Conservation (phyloP, 2,797 vertebrate species). For the Oreochromis grahami region DNA sequence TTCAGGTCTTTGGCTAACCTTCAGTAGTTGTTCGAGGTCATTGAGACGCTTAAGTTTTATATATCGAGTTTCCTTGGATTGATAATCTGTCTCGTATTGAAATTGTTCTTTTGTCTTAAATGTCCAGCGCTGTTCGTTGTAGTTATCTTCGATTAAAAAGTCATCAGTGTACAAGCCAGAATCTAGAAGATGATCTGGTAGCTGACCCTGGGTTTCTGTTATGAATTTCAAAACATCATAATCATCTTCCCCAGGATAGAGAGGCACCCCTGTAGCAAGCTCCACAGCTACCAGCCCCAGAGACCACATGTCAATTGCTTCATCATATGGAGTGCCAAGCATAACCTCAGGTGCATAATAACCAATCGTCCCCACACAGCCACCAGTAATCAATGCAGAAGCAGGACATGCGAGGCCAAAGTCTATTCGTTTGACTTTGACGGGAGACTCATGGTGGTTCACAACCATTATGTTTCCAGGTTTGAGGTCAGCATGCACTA, state of each 20-base stretch:
- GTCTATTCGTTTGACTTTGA: not conserved
- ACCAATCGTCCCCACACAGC: not conserved
- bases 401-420: not conserved
- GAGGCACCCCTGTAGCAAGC: not conserved
- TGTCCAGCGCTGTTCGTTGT: not conserved
- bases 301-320: not conserved
- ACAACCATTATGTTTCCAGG: not conserved
- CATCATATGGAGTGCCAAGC: not conserved
- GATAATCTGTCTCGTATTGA: not conserved
- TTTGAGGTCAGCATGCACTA: not conserved
- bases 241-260: not conserved
- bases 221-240: not conserved
- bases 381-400: not conserved
- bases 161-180: not conserved
- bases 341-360: not conserved
- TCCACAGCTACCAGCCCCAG: not conserved
- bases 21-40: not conserved
- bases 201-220: not conserved
- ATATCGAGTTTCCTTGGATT: too few species aligned
- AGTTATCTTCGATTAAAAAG: not conserved
- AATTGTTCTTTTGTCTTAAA: not conserved
- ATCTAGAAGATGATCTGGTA: not conserved
- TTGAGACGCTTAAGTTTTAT: not conserved
- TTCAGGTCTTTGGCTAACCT: not conserved
- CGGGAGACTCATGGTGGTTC: accelerated